phyloP scores from a whole-genome alignment of 2,113 vertebrate species.

The Colaptes auratus region DNA sequence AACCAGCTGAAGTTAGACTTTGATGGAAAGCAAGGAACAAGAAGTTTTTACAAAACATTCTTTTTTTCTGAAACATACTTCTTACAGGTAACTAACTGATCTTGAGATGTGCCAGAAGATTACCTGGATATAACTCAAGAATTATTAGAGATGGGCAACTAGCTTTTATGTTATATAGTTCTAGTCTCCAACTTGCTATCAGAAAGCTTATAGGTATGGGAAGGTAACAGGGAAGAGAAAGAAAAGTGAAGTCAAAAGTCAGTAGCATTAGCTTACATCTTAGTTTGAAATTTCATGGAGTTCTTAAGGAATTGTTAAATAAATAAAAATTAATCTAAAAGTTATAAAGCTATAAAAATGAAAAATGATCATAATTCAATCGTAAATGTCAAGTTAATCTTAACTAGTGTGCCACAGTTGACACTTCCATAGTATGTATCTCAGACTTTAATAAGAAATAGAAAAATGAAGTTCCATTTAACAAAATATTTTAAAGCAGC shows the following conservation, averaged over 20 bases:
- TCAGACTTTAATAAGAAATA: background rate
- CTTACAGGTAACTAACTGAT: background rate
- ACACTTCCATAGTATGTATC: background rate
- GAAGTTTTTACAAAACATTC: background rate
- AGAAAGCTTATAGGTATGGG: background rate
- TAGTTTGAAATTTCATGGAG: background rate
- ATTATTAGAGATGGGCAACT: background rate
- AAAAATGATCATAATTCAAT: background rate
- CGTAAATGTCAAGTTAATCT: background rate
- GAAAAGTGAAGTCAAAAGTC: background rate
- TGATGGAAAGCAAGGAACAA: background rate
- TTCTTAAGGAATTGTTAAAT: background rate
- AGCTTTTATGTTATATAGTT: background rate
- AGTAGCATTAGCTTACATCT: background rate
- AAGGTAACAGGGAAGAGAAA: background rate
- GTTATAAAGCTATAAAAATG: background rate
- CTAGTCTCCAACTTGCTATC: background rate
- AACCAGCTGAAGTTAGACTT: background rate
- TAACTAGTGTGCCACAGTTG: background rate
- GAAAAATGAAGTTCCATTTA: background rate
- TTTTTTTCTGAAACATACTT: background rate
- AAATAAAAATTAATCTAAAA: background rate
- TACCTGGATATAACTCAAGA: background rate
- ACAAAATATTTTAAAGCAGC: background rate
- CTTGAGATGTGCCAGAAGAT: background rate